A percentile compares a stretch with the other conserved stretches of the same genome.
These are phyloP conservation scores for Nephotettix cincticeps DNA, from an alignment of 1,140 invertebrate genomes.

Conservation along the genomic window DNA sequence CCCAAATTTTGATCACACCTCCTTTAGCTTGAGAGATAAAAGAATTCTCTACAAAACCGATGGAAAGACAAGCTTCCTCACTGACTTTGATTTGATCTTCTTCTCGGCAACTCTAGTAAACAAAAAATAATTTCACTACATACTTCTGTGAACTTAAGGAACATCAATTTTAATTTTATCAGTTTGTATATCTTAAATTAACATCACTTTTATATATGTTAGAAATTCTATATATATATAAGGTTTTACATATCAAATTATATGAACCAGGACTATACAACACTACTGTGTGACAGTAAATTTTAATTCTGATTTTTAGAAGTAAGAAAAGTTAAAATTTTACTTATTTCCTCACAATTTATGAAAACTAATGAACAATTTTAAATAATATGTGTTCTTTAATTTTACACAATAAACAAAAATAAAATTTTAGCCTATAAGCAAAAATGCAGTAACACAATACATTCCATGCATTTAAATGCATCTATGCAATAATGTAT, in stretches of 20 bases:
- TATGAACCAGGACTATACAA: not conserved
- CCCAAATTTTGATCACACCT: slow-evolving; percentile 64
- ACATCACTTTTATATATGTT: not conserved
- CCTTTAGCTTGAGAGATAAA: slow-evolving; percentile 68
- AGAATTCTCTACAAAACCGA: slow-evolving; percentile 45
- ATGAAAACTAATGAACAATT: too few species aligned
- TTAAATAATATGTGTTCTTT: too few species aligned
- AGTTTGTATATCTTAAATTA: not conserved
- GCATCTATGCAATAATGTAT: too few species aligned
- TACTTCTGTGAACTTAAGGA: not conserved
- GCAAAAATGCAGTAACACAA: too few species aligned
- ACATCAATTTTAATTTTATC: not conserved
- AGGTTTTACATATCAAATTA: not conserved
- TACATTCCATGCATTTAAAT: too few species aligned
- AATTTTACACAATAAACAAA: too few species aligned
- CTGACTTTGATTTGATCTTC: slow-evolving; percentile 1
- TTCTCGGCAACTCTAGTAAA: slow-evolving; percentile 41
- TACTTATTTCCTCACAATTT: too few species aligned
- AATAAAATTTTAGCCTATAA: too few species aligned
- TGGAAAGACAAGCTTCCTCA: slow-evolving; percentile 11
- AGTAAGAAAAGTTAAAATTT: too few species aligned
- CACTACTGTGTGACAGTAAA: not conserved
- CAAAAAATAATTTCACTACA: not conserved
- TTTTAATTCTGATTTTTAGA: too few species aligned
- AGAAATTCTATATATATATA: not conserved